A percentile compares a stretch with the other conserved stretches of the same genome.
phyloP scores from a whole-genome alignment of 2,888 invertebrate species.

The Cheilosia grossa region DNA sequence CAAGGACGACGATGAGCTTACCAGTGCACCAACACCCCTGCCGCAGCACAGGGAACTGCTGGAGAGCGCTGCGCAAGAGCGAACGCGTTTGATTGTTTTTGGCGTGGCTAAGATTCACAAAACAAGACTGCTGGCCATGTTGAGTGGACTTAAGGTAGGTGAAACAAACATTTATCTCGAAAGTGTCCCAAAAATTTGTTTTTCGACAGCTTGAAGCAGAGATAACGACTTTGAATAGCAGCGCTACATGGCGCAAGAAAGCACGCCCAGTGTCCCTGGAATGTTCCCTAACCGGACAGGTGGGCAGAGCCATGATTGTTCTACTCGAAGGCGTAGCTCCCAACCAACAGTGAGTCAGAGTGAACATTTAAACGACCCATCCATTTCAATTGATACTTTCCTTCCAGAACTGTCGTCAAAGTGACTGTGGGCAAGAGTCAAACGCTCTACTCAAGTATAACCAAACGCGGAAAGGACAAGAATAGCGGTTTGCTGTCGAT shows the following conservation, averaged over 20 bases:
- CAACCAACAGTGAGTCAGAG: conserved; percentile 89
- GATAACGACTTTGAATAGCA: conserved; percentile 95
- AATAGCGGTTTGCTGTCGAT: conserved; percentile 92
- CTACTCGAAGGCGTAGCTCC: conserved; percentile 95
- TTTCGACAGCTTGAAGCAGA: conserved; percentile 90
- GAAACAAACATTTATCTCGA: neutral
- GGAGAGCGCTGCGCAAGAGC: conserved; percentile 84
- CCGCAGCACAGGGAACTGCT: conserved; percentile 80
- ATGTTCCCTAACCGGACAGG: conserved; percentile 92
- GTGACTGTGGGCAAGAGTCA: conserved; percentile 96
- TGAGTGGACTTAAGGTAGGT: conserved; percentile 92
- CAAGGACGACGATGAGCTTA: conserved; percentile 84
- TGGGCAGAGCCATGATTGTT: conserved; percentile 96
- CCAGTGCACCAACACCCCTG: conserved; percentile 82
- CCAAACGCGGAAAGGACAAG: conserved; percentile 89
- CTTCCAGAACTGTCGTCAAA: conserved; percentile 93
- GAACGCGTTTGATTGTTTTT: conserved; percentile 91
- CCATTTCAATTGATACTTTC: neutral
- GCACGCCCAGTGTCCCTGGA: conserved; percentile 88
- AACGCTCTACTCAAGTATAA: conserved; percentile 94
- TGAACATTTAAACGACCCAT: neutral
- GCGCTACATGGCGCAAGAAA: conserved; percentile 95
- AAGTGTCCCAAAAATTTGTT: neutral
- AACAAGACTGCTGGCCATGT: conserved; percentile 92
- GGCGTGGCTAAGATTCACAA: conserved; percentile 94